These are phyloP conservation scores for Epinephelus awoara DNA, from an alignment of 2,797 vertebrate species.

Conservation along the genomic window DNA sequence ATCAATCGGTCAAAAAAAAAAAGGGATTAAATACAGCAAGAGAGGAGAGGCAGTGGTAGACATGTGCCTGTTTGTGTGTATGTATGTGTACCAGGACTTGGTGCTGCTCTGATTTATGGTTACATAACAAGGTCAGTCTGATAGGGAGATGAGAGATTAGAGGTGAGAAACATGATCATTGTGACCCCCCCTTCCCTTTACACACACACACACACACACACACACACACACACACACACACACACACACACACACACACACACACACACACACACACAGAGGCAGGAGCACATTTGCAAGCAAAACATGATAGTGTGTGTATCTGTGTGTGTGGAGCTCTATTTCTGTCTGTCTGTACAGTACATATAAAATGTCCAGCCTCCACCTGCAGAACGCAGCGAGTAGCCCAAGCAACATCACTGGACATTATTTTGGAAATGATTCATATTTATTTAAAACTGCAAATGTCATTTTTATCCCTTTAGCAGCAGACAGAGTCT, in stretches of 20 bases:
- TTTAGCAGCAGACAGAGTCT: not conserved
- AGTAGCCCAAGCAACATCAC: not conserved
- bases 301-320: conserved; percentile 55
- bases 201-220: not conserved
- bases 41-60: not conserved
- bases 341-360: conserved; percentile 45
- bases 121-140: conserved; percentile 58
- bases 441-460: not conserved
- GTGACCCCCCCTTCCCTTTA: conserved; percentile 9
- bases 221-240: too few relatives aligned
- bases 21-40: not conserved
- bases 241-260: too few relatives aligned
- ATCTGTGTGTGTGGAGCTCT: conserved; percentile 36
- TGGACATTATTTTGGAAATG: not conserved
- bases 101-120: conserved; percentile 48
- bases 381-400: conserved; percentile 2
- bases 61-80: not conserved
- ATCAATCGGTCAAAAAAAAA: not conserved
- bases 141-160: conserved; percentile 51
- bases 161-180: conserved; percentile 53
- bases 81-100: not conserved
- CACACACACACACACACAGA: not conserved
- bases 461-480: not conserved
- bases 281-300: conserved; percentile 43
- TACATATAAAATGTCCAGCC: conserved; percentile 17